These are phyloP conservation scores for Exocentrus adspersus DNA, from an alignment of 2,888 invertebrate genomes.

Conservation along the genomic window DNA sequence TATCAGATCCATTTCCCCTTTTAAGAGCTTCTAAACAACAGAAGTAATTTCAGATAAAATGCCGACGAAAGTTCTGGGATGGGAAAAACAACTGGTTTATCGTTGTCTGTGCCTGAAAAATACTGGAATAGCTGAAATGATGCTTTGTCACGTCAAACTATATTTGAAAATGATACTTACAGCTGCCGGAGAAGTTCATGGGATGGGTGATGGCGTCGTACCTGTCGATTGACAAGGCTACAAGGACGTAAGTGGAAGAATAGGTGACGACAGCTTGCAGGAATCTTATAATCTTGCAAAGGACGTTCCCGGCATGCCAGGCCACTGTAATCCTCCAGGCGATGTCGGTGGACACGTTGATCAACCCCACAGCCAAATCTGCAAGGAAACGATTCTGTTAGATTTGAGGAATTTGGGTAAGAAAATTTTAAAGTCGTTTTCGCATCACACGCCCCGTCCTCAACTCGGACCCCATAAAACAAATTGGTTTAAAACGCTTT, in stretches of 20 bases:
- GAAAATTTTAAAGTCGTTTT: no score
- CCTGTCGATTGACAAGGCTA: constrained; percentile 90
- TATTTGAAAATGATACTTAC: constrained; percentile 71
- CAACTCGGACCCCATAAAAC: background rate
- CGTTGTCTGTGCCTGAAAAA: no score
- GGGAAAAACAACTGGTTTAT: no score
- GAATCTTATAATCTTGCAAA: constrained; percentile 88
- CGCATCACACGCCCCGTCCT: background rate
- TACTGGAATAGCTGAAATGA: no score
- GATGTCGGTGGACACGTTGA: constrained; percentile 90
- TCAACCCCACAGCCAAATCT: constrained; percentile 90
- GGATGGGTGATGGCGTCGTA: constrained; percentile 95
- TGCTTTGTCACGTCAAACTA: no score
- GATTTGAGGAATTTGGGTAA: no score
- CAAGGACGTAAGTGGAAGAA: constrained; percentile 91
- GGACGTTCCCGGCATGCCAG: constrained; percentile 89
- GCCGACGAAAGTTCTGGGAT: no score
- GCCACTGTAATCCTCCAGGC: constrained; percentile 89
- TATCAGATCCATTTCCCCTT: no score
- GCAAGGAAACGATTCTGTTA: constrained; percentile 58
- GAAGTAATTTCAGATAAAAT: no score
- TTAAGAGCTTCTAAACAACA: no score
- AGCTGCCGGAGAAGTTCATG: constrained; percentile 94
- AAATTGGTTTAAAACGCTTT: constrained; percentile 19
- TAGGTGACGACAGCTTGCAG: constrained; percentile 89